These are phyloP conservation scores for Amyelois transitella DNA, from an alignment of 1,140 invertebrate species.

Conservation along the genomic window DNA sequence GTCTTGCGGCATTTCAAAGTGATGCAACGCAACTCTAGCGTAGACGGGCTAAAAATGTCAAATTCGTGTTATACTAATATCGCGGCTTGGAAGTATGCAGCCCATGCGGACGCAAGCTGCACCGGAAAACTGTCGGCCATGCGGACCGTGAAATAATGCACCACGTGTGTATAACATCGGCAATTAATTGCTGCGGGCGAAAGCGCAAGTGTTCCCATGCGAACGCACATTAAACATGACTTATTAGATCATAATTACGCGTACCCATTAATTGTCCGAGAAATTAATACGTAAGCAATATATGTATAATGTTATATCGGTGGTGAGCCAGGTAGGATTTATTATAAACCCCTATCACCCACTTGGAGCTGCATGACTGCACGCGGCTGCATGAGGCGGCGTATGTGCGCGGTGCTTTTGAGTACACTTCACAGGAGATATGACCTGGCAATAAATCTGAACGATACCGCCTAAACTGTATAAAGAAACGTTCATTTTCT, in stretches of 20 bases:
- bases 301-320: constrained; percentile 15
- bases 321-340: not conserved
- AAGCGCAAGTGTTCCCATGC: constrained; percentile 63
- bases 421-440: constrained; percentile 10
- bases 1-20: constrained; percentile 48
- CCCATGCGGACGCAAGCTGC: constrained; percentile 24
- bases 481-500: constrained; percentile 6
- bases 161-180: constrained; percentile 53
- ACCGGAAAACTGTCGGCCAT: constrained; percentile 37
- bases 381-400: constrained; percentile 13
- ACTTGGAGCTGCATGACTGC: constrained; percentile 9
- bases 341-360: not conserved
- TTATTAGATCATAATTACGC: constrained; percentile 45
- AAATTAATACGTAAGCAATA: constrained; percentile 7
- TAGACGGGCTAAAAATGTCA: constrained; percentile 59
- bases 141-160: constrained; percentile 52
- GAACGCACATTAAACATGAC: constrained; percentile 29
- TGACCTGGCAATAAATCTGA: constrained; percentile 20
- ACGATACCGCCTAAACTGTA: constrained; percentile 38
- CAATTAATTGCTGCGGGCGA: constrained; percentile 54
- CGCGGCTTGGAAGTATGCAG: constrained; percentile 33
- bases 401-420: not conserved
- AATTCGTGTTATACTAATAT: constrained; percentile 55
- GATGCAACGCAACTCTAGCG: constrained; percentile 37
- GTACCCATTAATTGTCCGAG: constrained; percentile 1